A percentile compares a stretch with the other conserved stretches of the same genome.
Conservation (phyloP, 2,113 vertebrate genomes). For the Ahaetulla prasina region DNA sequence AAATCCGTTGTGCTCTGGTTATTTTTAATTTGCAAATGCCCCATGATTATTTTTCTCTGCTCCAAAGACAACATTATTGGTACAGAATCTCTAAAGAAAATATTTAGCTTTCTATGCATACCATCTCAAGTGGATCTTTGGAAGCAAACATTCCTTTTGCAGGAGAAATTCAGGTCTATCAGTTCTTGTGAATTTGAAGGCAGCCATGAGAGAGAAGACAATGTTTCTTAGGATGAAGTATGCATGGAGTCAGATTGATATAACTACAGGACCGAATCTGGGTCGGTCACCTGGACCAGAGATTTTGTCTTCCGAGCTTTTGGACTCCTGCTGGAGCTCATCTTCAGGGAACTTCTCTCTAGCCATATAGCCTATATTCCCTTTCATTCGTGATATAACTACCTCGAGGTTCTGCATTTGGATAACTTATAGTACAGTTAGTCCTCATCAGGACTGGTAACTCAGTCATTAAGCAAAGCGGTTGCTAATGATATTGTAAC, state of each 20-base stretch:
- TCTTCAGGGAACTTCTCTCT: background rate
- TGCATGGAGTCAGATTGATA: background rate
- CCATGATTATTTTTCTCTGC: background rate
- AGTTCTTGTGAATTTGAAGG: background rate
- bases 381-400: background rate
- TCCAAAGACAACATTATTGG: background rate
- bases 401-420: background rate
- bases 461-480: background rate
- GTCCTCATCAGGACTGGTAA: background rate
- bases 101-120: background rate
- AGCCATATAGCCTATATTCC: background rate
- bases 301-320: background rate
- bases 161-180: background rate
- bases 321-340: background rate
- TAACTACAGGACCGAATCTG: background rate
- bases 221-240: background rate
- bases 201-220: background rate
- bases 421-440: background rate
- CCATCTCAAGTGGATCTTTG: background rate
- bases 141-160: background rate
- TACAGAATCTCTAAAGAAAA: background rate
- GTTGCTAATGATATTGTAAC: background rate
- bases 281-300: background rate
- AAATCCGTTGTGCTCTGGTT: conserved; percentile 14
- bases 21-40: background rate